These are phyloP conservation scores for Cryptops parisi DNA, from an alignment of 2,888 invertebrate species.

Conservation along the genomic window DNA sequence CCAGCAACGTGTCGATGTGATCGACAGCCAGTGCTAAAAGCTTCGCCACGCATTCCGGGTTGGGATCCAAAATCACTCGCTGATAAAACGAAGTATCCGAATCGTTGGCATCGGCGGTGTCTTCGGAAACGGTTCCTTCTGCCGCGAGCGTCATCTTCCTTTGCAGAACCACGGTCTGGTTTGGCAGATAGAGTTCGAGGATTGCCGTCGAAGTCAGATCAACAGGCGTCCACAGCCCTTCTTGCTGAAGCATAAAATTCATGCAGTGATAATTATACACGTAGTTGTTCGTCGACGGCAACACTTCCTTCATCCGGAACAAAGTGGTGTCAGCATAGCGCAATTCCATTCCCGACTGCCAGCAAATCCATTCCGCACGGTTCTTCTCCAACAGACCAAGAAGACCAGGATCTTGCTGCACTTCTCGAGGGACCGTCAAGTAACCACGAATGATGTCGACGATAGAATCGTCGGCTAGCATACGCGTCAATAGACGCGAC, in stretches of 20 bases:
- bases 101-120: slow-evolving; percentile 27
- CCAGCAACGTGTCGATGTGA: slow-evolving; percentile 86
- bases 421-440: slow-evolving; percentile 56
- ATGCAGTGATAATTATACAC: slow-evolving; percentile 37
- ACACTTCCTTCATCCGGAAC: slow-evolving; percentile 61
- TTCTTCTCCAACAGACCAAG: slow-evolving; percentile 45
- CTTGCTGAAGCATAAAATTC: slow-evolving; percentile 45
- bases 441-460: slow-evolving; percentile 59
- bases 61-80: slow-evolving; percentile 55
- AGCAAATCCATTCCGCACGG: slow-evolving; percentile 77
- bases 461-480: slow-evolving; percentile 75
- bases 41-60: slow-evolving; percentile 61
- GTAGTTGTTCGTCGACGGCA: slow-evolving; percentile 20
- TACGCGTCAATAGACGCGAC: slow-evolving; percentile 83
- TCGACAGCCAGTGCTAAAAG: slow-evolving; percentile 78
- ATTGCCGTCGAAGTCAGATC: slow-evolving; percentile 65
- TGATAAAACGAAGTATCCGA: slow-evolving; percentile 20
- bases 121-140: slow-evolving; percentile 21
- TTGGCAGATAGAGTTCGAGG: slow-evolving; percentile 70
- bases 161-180: slow-evolving; percentile 46
- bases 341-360: slow-evolving; percentile 83
- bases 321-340: slow-evolving; percentile 66
- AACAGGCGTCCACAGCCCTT: slow-evolving; percentile 72
- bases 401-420: slow-evolving; percentile 30
- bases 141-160: slow-evolving; percentile 27